Evolutionary conservation across 92 coral and sea anemone genomes (phyloP).

Genomic region (Metridium senile): DNA sequence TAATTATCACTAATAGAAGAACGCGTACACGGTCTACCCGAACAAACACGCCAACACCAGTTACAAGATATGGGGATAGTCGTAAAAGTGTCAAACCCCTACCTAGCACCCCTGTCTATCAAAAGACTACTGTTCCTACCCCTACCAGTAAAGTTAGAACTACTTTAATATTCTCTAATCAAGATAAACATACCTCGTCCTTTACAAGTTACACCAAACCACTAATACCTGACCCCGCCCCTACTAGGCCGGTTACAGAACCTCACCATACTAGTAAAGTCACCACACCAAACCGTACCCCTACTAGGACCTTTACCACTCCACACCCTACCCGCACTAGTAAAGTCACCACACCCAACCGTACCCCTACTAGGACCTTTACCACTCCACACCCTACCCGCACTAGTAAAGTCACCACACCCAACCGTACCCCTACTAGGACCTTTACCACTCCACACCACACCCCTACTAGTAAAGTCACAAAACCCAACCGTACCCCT

Average conservation of each 20-base stretch:
- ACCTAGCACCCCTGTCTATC: slow-evolving; percentile 2
- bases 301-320: not conserved
- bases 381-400: not conserved
- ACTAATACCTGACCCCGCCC: not conserved
- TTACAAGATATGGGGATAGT: too few relatives aligned
- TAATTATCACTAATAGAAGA: too few relatives aligned
- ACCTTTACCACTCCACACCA: not conserved
- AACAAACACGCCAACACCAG: too few relatives aligned
- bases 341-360: not conserved
- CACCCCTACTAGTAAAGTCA: not conserved
- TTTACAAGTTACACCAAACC: not conserved
- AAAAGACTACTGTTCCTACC: not conserved
- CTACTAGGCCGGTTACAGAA: not conserved
- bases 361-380: not conserved
- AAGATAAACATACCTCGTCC: too few relatives aligned
- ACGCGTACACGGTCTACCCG: too few relatives aligned
- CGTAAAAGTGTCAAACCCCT: too few relatives aligned
- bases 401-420: not conserved
- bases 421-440: not conserved
- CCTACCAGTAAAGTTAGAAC: not conserved
- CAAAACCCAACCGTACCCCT: not conserved
- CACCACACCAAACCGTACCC: not conserved
- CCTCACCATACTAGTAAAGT: not conserved
- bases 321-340: not conserved
- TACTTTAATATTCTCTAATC: too few relatives aligned